Evolutionary conservation across 2,888 invertebrate species (phyloP), one percentile per base, ranked within the genome.

Genomic region (Lucinisca nassula): DNA sequence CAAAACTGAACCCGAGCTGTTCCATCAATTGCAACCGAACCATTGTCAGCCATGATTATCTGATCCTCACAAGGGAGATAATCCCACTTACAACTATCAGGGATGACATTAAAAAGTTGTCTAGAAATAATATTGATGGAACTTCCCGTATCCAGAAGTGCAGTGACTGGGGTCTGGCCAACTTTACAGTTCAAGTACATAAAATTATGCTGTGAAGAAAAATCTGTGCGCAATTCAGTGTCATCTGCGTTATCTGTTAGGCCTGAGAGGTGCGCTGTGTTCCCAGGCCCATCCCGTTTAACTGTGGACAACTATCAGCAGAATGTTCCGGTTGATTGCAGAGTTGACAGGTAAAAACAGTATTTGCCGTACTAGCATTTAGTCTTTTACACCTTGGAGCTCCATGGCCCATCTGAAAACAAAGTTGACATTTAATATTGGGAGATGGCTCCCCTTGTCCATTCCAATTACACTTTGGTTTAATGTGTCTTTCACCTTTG

Each of bases 281-380:
- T 84, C 67, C 51, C 84, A 84, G 84, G 74, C 84, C 74, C 30
- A 27, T 21, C n/a, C 49, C n/a, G 84, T 79, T 84, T 84, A 84
- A 79, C 14, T 4, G 24, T 24, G 55, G 72, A 67, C 84, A 84
- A 8, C 30, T 27, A 6, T 32, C 21, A 8, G 72, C 72, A 12
- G 24, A 4, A 37, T 72, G 72, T 6, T 40, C 72, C n/a, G 2
- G 14, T 24, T 72, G 72, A 21, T 72, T 72, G 21, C 72, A 72
- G 8, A 72, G 38, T 37, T 72, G 72, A 21, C 72, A 72, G 1
- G n/a, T 24, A 3, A 21, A 6, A 37, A 8, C 6, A 6, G 72
- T 37, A 6, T 17, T 38, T 37, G 21, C 37, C 8, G 32, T 14
- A 37, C 24, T 24, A 24, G 55, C 35, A 55, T 4, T n/a, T 40